A percentile compares a stretch with the other conserved stretches of the same genome.
Conservation (phyloP, 1,140 invertebrate genomes). For the Vanessa atalanta region DNA sequence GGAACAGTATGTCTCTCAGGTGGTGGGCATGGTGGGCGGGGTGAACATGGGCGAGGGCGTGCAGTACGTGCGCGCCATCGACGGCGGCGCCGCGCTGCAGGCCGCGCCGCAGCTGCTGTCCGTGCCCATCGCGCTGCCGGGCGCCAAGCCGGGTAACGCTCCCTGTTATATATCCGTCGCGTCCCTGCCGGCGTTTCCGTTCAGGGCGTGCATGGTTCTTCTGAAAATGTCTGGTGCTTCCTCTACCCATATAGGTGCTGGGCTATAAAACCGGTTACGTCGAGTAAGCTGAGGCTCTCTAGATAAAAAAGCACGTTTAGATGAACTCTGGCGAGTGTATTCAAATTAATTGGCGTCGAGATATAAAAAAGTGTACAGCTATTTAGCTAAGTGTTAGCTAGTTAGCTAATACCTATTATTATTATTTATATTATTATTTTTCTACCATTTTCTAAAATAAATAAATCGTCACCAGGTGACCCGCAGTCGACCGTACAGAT, state of each 20-base stretch:
- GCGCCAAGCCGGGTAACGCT: constrained; percentile 85
- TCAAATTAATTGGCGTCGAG: too few relatives aligned
- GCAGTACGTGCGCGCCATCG: constrained; percentile 87
- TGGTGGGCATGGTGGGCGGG: constrained; percentile 66
- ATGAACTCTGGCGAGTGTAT: too few relatives aligned
- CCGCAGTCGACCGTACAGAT: constrained; percentile 89
- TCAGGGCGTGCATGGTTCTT: too few relatives aligned
- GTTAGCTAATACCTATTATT: too few relatives aligned
- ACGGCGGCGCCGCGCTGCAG: constrained; percentile 80
- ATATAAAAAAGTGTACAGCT: too few relatives aligned
- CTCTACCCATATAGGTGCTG: too few relatives aligned
- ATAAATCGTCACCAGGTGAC: constrained; percentile 68
- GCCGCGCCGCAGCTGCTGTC: constrained; percentile 83
- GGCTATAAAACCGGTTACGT: too few relatives aligned
- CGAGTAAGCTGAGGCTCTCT: too few relatives aligned
- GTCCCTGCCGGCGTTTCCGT: not conserved
- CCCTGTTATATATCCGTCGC: not conserved
- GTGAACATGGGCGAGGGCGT: constrained; percentile 85
- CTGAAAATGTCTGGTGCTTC: too few relatives aligned
- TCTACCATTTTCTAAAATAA: not conserved
- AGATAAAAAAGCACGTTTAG: too few relatives aligned
- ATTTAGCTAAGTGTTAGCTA: too few relatives aligned
- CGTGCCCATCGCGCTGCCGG: constrained; percentile 87
- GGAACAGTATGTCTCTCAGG: constrained; percentile 45
- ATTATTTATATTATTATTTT: not conserved